A percentile compares a stretch with the other conserved stretches of the same genome.
Conservation (phyloP, 2,113 vertebrate species). For the Falcunculus frontatus region DNA sequence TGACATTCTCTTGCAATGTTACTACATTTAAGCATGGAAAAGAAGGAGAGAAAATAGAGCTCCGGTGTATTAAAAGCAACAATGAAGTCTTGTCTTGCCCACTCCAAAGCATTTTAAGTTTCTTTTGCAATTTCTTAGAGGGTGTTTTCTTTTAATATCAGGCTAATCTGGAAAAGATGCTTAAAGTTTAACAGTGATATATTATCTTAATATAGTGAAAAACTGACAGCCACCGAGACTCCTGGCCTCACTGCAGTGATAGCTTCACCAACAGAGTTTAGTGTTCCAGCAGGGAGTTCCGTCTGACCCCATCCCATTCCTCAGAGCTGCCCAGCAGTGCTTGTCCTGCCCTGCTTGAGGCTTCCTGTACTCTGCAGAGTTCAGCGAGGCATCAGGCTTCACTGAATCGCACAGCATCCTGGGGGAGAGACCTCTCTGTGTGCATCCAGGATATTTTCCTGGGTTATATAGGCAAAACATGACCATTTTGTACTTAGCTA, state of each 20-base stretch:
- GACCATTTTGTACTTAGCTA: background rate
- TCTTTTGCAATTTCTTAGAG: background rate
- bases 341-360: rapidly evolving
- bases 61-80: background rate
- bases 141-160: background rate
- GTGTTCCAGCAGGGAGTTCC: background rate
- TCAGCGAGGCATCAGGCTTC: background rate
- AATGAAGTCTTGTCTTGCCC: background rate
- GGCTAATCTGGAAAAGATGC: background rate
- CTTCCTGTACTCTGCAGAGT: background rate
- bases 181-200: background rate
- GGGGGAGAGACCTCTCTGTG: background rate
- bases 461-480: background rate
- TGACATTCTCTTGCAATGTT: background rate
- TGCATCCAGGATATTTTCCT: background rate
- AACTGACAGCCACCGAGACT: background rate
- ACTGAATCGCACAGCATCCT: background rate
- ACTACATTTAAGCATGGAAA: background rate
- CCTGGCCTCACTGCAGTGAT: background rate
- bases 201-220: background rate
- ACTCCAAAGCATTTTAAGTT: background rate
- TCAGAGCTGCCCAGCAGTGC: background rate
- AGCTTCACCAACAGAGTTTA: background rate
- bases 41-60: background rate
- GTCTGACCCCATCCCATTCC: background rate